Conservation (phyloP, 1,140 invertebrate genomes). For the Danaus plexippus region DNA sequence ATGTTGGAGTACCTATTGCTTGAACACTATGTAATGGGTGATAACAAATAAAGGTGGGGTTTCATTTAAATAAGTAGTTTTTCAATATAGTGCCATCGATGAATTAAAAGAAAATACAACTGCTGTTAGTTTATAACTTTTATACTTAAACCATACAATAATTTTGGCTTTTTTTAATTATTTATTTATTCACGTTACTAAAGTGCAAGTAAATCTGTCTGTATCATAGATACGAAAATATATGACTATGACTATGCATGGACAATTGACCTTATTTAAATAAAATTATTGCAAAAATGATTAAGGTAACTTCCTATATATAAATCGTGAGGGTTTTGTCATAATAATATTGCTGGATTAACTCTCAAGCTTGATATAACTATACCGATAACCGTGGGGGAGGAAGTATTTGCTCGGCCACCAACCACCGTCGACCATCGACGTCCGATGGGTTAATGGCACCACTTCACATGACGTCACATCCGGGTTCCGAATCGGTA, state of each 20-base stretch:
- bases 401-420: slow-evolving; percentile 39
- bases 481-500: too few relatives aligned
- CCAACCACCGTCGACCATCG: slow-evolving; percentile 20
- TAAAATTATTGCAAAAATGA: too few relatives aligned
- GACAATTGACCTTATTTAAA: too few relatives aligned
- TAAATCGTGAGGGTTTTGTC: too few relatives aligned
- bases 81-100: too few relatives aligned
- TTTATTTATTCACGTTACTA: slow-evolving; percentile 5
- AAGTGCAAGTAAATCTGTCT: not conserved
- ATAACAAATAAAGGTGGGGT: slow-evolving; percentile 13
- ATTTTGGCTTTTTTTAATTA: not conserved
- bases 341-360: too few relatives aligned
- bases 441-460: slow-evolving; percentile 49
- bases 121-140: slow-evolving; percentile 2
- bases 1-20: slow-evolving; percentile 5
- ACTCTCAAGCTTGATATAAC: too few relatives aligned
- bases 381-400: not conserved
- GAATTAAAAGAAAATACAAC: not conserved
- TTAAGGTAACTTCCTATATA: too few relatives aligned
- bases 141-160: slow-evolving; percentile 2
- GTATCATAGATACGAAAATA: not conserved
- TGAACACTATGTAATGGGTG: slow-evolving; percentile 7
- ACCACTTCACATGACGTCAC: slow-evolving; percentile 27
- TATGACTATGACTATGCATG: too few relatives aligned
- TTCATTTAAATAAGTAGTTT: too few relatives aligned